Conservation (phyloP, 2,888 invertebrate genomes). For the Standfussiana lucernea region DNA sequence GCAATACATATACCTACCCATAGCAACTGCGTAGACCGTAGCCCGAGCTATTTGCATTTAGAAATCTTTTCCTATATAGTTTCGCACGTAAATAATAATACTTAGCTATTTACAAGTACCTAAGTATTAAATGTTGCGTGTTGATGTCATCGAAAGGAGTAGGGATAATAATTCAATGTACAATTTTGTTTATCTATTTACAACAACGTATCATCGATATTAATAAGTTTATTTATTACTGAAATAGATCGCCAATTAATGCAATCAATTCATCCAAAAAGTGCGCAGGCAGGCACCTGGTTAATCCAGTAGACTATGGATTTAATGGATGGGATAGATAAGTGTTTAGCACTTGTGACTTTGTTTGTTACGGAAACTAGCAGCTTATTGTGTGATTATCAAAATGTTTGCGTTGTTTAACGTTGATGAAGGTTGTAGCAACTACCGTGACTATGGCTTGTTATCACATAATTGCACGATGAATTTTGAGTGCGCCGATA, state of each 20-base stretch:
- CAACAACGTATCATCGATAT: slow-evolving; percentile 28
- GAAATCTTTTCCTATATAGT: slow-evolving; percentile 34
- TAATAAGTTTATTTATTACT: slow-evolving; percentile 23
- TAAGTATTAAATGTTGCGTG: slow-evolving; percentile 8
- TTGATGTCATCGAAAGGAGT: slow-evolving; percentile 44
- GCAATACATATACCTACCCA: slow-evolving; percentile 27
- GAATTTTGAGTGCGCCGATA: slow-evolving; percentile 73
- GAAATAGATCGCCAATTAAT: slow-evolving; percentile 29
- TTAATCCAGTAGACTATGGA: slow-evolving; percentile 20
- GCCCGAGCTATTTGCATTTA: slow-evolving; percentile 31
- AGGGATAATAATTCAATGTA: slow-evolving; percentile 24
- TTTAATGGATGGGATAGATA: slow-evolving; percentile 16
- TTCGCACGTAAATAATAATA: slow-evolving; percentile 27
- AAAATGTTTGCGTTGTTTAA: slow-evolving; percentile 54
- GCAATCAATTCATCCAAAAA: slow-evolving; percentile 30
- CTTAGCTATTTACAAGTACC: background rate
- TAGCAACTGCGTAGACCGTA: background rate
- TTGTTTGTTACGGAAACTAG: slow-evolving; percentile 32
- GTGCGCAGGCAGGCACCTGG: background rate
- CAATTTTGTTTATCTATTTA: slow-evolving; percentile 29
- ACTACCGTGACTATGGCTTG: slow-evolving; percentile 75
- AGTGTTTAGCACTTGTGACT: slow-evolving; percentile 4
- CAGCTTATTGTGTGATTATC: slow-evolving; percentile 51
- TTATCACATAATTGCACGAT: slow-evolving; percentile 80
- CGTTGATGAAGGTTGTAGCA: slow-evolving; percentile 74